phyloP scores from a whole-genome alignment of 2,888 invertebrate genomes.

The Protonemura montana region DNA sequence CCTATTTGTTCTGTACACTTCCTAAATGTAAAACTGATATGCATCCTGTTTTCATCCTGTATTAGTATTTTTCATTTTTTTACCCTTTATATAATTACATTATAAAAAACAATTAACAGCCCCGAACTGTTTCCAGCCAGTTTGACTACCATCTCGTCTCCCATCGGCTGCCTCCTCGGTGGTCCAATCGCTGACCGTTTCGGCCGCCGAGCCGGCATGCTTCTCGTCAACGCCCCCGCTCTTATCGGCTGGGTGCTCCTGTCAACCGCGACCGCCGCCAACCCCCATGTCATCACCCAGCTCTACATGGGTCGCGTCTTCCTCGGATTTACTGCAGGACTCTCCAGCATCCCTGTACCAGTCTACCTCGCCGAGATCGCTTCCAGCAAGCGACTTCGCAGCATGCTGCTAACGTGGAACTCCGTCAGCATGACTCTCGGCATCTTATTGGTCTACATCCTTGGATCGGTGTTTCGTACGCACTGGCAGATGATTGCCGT shows the following conservation, averaged over 20 bases:
- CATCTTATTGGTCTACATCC: conserved; percentile 39
- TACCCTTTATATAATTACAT: too few relatives aligned
- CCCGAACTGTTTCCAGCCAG: conserved; percentile 17
- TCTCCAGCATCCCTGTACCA: conserved; percentile 32
- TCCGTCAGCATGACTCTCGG: conserved; percentile 35
- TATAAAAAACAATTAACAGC: too few relatives aligned
- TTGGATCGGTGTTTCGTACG: conserved; percentile 26
- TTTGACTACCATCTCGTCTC: conserved; percentile 35
- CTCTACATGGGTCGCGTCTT: conserved; percentile 40
- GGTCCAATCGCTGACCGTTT: conserved; percentile 33
- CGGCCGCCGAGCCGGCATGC: conserved; percentile 36
- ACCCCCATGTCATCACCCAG: conserved; percentile 18
- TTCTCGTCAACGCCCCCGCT: conserved; percentile 37
- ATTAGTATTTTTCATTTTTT: too few relatives aligned
- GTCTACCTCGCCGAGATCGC: conserved; percentile 42
- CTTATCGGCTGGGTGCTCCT: conserved; percentile 40
- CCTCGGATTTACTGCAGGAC: conserved; percentile 38
- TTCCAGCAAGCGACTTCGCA: conserved; percentile 9
- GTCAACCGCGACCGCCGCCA: conserved; percentile 21
- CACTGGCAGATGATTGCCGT: conserved; percentile 41
- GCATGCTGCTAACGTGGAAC: conserved; percentile 35
- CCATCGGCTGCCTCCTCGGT: conserved; percentile 33
- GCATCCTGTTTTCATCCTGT: too few relatives aligned
- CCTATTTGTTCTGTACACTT: too few relatives aligned
- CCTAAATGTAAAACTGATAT: too few relatives aligned